Conservation (phyloP, 2,797 vertebrate species). For the Amblyraja radiata region DNA sequence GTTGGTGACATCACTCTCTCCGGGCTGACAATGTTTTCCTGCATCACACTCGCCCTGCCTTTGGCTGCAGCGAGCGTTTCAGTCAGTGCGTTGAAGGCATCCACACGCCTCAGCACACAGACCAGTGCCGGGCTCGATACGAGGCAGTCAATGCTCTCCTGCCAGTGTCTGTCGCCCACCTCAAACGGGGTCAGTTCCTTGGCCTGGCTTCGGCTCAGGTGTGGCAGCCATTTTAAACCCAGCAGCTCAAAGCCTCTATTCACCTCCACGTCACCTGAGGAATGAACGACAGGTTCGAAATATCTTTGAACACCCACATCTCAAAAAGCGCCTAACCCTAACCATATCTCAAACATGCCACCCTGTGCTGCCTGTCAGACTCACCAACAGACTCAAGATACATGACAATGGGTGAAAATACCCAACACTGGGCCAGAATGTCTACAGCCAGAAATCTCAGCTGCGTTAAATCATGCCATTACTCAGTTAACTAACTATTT, state of each 20-base stretch:
- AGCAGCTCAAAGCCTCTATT: conserved; percentile 53
- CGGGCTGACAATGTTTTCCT: conserved; percentile 33
- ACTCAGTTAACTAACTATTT: no score
- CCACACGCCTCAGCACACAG: conserved; percentile 47
- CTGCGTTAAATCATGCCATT: no score
- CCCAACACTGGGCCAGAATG: not conserved
- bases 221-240: conserved; percentile 60
- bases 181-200: conserved; percentile 61
- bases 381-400: not conserved
- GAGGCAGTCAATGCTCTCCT: conserved; percentile 49
- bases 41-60: not conserved
- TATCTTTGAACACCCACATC: not conserved
- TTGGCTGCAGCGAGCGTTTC: conserved; percentile 43
- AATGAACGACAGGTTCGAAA: not conserved
- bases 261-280: not conserved
- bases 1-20: conserved; percentile 56
- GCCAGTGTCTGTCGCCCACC: conserved; percentile 54
- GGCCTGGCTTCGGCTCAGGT: conserved; percentile 53
- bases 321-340: not conserved
- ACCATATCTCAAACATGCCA: not conserved
- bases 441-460: no score
- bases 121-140: conserved; percentile 52
- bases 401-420: not conserved
- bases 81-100: conserved; percentile 49
- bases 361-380: not conserved